Evolutionary conservation across 2,113 vertebrate species (phyloP).

Genomic region (Planiliza haematocheilus): DNA sequence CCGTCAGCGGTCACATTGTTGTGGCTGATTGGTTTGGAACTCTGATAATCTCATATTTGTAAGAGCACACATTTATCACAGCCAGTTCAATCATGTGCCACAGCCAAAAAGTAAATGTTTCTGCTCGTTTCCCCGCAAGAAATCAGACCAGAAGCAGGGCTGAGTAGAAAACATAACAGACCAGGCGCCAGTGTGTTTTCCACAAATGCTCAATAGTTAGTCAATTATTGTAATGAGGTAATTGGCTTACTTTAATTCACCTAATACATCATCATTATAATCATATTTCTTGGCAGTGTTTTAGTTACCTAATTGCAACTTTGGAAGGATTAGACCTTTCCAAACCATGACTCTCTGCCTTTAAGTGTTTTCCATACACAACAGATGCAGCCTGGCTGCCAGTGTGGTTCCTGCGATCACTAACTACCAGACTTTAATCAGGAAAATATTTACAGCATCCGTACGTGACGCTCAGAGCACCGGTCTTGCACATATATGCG

Average conservation of each 20-base stretch:
- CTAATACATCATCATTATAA: constrained; percentile 68
- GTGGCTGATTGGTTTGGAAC: too few species aligned
- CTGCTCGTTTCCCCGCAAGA: neutral
- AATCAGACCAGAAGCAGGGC: neutral
- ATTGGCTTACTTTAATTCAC: constrained; percentile 34
- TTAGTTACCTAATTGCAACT: constrained; percentile 55
- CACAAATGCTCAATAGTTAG: constrained; percentile 21
- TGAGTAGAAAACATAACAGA: neutral
- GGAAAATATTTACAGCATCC: neutral
- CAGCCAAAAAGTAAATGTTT: too few species aligned
- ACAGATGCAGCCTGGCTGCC: constrained; percentile 1
- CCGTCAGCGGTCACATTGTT: too few species aligned
- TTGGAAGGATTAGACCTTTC: constrained; percentile 45
- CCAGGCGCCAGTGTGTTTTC: constrained; percentile 34
- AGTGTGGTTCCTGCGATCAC: neutral
- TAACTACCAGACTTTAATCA: too few species aligned
- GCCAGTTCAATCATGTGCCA: neutral
- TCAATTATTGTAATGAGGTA: constrained; percentile 42
- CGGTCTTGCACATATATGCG: neutral
- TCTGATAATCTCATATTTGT: too few species aligned
- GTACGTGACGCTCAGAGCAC: neutral
- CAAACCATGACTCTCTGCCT: constrained; percentile 49
- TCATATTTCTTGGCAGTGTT: constrained; percentile 45
- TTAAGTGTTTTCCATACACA: constrained; percentile 42
- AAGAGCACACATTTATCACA: neutral